These are phyloP conservation scores for Catostylus mosaicus DNA, from an alignment of 30 jellyfish, hydroid and myxozoan genomes.

Conservation along the genomic window DNA sequence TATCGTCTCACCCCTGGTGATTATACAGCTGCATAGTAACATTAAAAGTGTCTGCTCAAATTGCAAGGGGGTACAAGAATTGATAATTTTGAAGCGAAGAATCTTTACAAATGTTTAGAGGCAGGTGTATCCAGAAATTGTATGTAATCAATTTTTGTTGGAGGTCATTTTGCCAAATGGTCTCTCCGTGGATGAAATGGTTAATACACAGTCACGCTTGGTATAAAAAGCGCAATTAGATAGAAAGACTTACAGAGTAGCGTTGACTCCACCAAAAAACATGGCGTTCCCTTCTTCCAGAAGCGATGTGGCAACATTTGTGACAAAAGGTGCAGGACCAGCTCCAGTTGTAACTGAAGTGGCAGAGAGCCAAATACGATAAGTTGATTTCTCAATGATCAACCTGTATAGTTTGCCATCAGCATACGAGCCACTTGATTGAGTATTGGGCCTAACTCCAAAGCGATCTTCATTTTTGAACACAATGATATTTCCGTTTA, in stretches of 20 bases:
- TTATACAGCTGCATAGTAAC: too few species aligned
- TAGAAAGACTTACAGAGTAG: constrained; percentile 30
- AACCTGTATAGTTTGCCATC: constrained; percentile 50
- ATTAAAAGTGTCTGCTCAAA: too few species aligned
- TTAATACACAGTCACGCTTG: too few species aligned
- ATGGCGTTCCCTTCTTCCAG: constrained; percentile 56
- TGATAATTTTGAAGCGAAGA: too few species aligned
- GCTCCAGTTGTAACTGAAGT: constrained; percentile 47
- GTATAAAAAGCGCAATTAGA: too few species aligned
- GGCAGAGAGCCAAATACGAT: constrained; percentile 23
- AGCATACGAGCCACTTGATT: constrained; percentile 48
- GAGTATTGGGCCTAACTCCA: constrained; percentile 11
- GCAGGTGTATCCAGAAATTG: too few species aligned
- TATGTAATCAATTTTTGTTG: too few species aligned
- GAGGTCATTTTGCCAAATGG: too few species aligned
- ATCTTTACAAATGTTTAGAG: too few species aligned
- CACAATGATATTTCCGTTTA: constrained; percentile 29
- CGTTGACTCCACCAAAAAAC: constrained; percentile 70
- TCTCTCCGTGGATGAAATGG: too few species aligned
- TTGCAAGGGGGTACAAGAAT: too few species aligned
- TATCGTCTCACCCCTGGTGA: too few species aligned
- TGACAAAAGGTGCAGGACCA: constrained; percentile 8
- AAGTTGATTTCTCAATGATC: constrained; percentile 15
- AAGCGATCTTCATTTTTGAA: constrained; percentile 12
- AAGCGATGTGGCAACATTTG: neutral